Evolutionary conservation across 1,140 invertebrate genomes (phyloP).

Genomic region (Brachionus sp.): DNA sequence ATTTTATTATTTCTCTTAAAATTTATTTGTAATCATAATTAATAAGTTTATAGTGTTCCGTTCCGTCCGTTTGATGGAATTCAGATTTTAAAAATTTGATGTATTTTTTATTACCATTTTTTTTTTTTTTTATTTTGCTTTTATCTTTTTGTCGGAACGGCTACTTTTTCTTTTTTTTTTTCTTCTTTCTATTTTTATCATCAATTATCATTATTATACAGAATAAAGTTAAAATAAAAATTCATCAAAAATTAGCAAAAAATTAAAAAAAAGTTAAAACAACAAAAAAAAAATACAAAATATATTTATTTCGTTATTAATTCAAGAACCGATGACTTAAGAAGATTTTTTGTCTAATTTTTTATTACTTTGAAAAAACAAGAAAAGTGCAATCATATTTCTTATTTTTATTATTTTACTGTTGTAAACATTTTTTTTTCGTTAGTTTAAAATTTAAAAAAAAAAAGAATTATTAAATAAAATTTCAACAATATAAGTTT

Average conservation of each 20-base stretch:
- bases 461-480: too few relatives aligned
- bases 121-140: not conserved
- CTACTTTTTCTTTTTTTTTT: not conserved
- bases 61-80: constrained; percentile 39
- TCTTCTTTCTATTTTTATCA: not conserved
- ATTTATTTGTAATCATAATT: too few relatives aligned
- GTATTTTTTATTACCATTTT: not conserved
- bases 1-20: not conserved
- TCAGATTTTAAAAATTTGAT: constrained; percentile 14
- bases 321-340: not conserved
- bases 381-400: not conserved
- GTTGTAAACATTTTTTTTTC: not conserved
- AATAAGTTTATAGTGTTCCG: not conserved
- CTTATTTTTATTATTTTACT: not conserved
- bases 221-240: not conserved
- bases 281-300: not conserved
- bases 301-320: not conserved
- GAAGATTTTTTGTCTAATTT: not conserved
- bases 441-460: not conserved
- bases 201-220: not conserved
- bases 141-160: not conserved
- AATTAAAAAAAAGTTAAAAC: not conserved
- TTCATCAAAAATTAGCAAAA: too few relatives aligned
- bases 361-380: not conserved
- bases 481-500: too few relatives aligned